phyloP scores from a whole-genome alignment of 1,140 invertebrate genomes.

The Caenorhabditis brenneri region DNA sequence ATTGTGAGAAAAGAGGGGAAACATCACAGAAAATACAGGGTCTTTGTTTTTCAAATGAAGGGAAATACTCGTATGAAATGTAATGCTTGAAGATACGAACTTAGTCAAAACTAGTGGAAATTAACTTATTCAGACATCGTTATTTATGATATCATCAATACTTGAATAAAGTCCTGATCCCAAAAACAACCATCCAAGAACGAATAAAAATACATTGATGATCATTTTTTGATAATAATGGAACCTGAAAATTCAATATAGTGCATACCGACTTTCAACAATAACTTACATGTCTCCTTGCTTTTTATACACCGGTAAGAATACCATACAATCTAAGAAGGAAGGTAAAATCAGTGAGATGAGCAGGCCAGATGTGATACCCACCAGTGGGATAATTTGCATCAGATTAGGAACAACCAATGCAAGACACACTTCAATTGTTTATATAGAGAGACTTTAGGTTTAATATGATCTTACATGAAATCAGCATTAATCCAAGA shows the following conservation, averaged over 20 bases:
- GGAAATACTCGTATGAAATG: background rate
- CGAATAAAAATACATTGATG: conserved; percentile 56
- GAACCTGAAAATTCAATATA: conserved; percentile 19
- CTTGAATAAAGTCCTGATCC: conserved; percentile 66
- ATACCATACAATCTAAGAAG: conserved; percentile 62
- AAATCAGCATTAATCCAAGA: conserved; percentile 68
- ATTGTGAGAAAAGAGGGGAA: background rate
- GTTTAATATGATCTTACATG: background rate
- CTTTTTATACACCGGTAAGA: conserved; percentile 51
- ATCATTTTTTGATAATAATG: conserved; percentile 26
- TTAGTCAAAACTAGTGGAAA: background rate
- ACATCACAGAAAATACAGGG: background rate
- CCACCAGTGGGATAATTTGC: conserved; percentile 64
- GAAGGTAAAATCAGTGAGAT: conserved; percentile 62
- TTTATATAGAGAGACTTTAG: no score
- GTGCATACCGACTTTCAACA: no score
- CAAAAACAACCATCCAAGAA: conserved; percentile 65
- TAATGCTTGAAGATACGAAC: background rate
- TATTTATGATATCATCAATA: conserved; percentile 52
- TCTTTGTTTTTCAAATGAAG: background rate
- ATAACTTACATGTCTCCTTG: conserved; percentile 41
- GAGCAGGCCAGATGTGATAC: conserved; percentile 56
- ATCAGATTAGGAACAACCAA: conserved; percentile 66
- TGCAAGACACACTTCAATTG: conserved; percentile 60
- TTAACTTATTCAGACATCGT: background rate